Percentiles rank a stretch among this genome's conserved stretches.
Conservation (phyloP, 2,888 invertebrate species). For the Perdita meconis region DNA sequence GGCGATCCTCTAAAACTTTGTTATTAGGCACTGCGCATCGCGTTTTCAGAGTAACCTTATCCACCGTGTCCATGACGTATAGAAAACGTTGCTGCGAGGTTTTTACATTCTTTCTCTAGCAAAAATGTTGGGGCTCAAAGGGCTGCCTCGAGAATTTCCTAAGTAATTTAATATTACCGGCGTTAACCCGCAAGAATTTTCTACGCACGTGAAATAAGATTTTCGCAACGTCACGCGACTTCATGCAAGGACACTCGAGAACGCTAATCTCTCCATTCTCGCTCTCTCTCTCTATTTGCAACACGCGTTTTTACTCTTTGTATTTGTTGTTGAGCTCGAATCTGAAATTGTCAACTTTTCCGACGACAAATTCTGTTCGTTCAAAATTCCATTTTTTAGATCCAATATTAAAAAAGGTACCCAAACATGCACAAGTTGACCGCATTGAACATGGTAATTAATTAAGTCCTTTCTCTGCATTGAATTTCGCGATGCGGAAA, state of each 20-base stretch:
- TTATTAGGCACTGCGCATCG: too few species aligned
- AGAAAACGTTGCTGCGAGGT: not conserved
- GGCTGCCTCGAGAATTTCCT: not conserved
- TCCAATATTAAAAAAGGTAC: not conserved
- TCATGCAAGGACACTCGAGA: slow-evolving; percentile 38
- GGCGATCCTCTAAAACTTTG: too few species aligned
- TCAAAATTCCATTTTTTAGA: not conserved
- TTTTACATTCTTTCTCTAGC: not conserved
- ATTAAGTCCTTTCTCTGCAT: slow-evolving; percentile 50
- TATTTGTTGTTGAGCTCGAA: slow-evolving; percentile 19
- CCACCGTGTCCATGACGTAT: not conserved
- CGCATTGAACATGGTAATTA: slow-evolving; percentile 61
- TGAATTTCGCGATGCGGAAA: slow-evolving; percentile 36
- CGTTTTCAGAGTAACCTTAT: not conserved
- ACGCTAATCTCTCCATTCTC: too few species aligned
- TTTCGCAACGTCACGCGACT: slow-evolving; percentile 41
- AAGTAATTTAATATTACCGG: slow-evolving; percentile 27
- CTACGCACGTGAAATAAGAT: slow-evolving; percentile 38
- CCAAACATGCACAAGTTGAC: not conserved
- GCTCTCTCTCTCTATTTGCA: too few species aligned
- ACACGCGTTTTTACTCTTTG: too few species aligned
- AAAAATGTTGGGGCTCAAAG: not conserved
- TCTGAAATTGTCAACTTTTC: not conserved
- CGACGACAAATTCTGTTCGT: not conserved
- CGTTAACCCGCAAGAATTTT: slow-evolving; percentile 17